Percentiles rank a stretch among this genome's conserved stretches.
phyloP scores from a whole-genome alignment of 2,888 invertebrate genomes.

The Acleris sparsana region DNA sequence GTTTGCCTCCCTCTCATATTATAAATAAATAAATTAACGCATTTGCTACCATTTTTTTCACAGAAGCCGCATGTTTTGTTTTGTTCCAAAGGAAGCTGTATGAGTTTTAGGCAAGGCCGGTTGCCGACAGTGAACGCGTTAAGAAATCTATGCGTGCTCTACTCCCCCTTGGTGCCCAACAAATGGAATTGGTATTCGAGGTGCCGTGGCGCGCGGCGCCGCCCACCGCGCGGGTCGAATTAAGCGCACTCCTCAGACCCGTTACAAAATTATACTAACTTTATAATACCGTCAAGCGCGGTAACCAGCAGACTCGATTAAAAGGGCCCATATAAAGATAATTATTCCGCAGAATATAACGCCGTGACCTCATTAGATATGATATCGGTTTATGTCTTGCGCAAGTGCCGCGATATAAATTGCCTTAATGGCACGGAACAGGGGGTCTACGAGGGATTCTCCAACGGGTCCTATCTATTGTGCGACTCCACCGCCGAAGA shows the following conservation, averaged over 20 bases:
- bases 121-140: no score
- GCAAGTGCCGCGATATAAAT: constrained; percentile 47
- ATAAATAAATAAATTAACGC: no score
- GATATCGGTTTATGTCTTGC: constrained; percentile 48
- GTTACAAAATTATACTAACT: constrained; percentile 64
- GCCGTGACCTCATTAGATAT: constrained; percentile 46
- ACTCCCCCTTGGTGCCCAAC: no score
- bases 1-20: no score
- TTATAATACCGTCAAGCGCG: constrained; percentile 59
- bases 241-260: constrained; percentile 58
- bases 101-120: no score
- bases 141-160: no score
- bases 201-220: constrained; percentile 17
- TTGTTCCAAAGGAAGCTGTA: not conserved
- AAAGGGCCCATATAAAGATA: constrained; percentile 63
- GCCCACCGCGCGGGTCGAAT: constrained; percentile 54
- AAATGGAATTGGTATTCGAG: not conserved
- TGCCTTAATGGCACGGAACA: constrained; percentile 42
- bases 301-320: constrained; percentile 60
- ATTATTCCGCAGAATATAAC: constrained; percentile 59
- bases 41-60: no score
- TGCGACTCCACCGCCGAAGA: constrained; percentile 20
- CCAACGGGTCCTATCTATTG: constrained; percentile 31
- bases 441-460: constrained; percentile 25
- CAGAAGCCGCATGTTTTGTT: no score